phyloP scores from a whole-genome alignment of 37 sponge, comb jelly and placozoan genomes.

The Eunapius fragilis region DNA sequence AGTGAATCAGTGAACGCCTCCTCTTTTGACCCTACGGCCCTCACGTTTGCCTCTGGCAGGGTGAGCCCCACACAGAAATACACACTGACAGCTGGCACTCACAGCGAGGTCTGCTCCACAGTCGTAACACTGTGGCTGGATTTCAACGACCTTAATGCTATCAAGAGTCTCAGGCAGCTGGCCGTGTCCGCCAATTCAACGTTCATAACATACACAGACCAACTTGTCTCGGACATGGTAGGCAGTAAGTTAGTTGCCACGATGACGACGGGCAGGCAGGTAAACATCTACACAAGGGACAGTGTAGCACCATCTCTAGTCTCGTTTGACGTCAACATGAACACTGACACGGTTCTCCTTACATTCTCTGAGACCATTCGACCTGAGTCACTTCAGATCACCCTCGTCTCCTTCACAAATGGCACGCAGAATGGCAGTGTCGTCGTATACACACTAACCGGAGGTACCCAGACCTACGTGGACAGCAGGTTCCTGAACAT shows the following conservation, averaged over 20 bases:
- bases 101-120: constrained; percentile 68
- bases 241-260: constrained; percentile 48
- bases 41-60: constrained; percentile 54
- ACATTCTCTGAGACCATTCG: constrained; percentile 89
- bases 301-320: constrained; percentile 48
- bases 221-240: constrained; percentile 77
- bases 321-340: constrained; percentile 80
- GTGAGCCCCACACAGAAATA: constrained; percentile 16
- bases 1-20: constrained; percentile 83
- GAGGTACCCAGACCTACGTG: constrained; percentile 61
- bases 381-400: constrained; percentile 55
- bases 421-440: constrained; percentile 5
- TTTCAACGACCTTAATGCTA: constrained; percentile 73
- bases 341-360: constrained; percentile 61
- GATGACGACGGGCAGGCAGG: constrained; percentile 17
- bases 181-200: constrained; percentile 58
- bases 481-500: constrained; percentile 68
- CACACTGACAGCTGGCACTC: constrained; percentile 42
- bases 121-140: constrained; percentile 51
- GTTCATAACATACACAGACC: constrained; percentile 16
- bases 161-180: constrained; percentile 61
- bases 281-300: constrained; percentile 53
- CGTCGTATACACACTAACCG: constrained; percentile 62
- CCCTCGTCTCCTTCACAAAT: constrained; percentile 56
- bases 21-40: constrained; percentile 51